phyloP scores from a whole-genome alignment of 2,797 vertebrate species.

The Anomalospiza imberbis region DNA sequence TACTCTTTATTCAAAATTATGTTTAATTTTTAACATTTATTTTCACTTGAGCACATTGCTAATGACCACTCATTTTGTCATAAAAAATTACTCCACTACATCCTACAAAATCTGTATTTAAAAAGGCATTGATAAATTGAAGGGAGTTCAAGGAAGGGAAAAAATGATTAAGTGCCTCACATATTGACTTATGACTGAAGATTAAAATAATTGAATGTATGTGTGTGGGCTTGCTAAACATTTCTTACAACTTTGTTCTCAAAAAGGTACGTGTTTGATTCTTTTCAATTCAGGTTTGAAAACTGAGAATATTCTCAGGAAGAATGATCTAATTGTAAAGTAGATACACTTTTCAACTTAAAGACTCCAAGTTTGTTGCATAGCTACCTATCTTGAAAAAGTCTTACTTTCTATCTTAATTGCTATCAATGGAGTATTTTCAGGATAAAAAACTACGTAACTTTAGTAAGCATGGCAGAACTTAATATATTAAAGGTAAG shows the following conservation, averaged over 20 bases:
- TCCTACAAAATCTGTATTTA: conserved; percentile 33
- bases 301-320: not conserved
- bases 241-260: not conserved
- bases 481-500: not conserved
- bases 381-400: not conserved
- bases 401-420: not conserved
- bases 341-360: not conserved
- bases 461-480: not conserved
- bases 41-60: conserved; percentile 13
- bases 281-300: not conserved
- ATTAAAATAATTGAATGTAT: conserved; percentile 52
- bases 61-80: conserved; percentile 10
- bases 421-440: not conserved
- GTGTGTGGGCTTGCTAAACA: not conserved
- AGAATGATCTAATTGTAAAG: not conserved
- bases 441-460: not conserved
- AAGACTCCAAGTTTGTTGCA: not conserved
- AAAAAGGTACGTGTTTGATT: not conserved
- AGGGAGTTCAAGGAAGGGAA: conserved; percentile 31
- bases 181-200: conserved; percentile 39
- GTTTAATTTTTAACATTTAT: conserved; percentile 16
- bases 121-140: conserved; percentile 62
- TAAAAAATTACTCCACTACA: conserved; percentile 5
- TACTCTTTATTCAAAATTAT: conserved; percentile 8
- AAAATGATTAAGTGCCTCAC: conserved; percentile 40